Evolutionary conservation across 1,140 invertebrate species (phyloP), one percentile per base, ranked within the genome.

Genomic region (Drosophila repletoides): DNA sequence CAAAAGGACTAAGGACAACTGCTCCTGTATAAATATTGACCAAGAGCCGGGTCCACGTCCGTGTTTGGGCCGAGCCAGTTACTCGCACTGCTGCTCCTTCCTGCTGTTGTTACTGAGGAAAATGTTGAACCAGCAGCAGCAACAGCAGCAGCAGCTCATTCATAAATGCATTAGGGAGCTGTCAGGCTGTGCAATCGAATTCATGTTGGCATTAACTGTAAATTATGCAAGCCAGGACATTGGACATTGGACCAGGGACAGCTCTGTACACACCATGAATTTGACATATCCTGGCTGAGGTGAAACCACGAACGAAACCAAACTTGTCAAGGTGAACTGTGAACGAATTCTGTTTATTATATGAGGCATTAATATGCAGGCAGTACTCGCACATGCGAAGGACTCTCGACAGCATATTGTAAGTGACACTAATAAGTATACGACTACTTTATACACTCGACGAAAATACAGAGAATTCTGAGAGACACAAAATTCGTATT

Each of bases 141-240:
- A 9, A 2, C 36, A 7, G n/a, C 9, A 29, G 17, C 24, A 15
- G 19, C 53, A 63, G 22, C 66, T 64, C 60, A 64, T 69, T 69
- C 58, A 69, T 64, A 69, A 64, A 69, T 69, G 66, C 66, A 69
- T 64, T 69, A 69, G 66, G 31, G 52, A 48, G 46, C 29, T 67
- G 56, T 67, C 56, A 61, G 46, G 15, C 38, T 46, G 56, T 67
- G 56, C 64, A 69, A 69, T 69, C 60, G 49, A 69, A 64, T 64
- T 69, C 48, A 69, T 63, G 65, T 69, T 69, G 58, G 65, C 48
- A 64, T 69, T 69, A 64, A 69, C 41, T 63, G 41, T 69, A 64
- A 64, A 67, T 67, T 67, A 67, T 67, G 64, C 56, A 58, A 45
- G 40, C 40, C 40, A 12, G 53, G 28, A 55, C 45, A 46, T 28